Evolutionary conservation across 2,113 vertebrate species (phyloP).

Genomic region (Laterallus jamaicensis): DNA sequence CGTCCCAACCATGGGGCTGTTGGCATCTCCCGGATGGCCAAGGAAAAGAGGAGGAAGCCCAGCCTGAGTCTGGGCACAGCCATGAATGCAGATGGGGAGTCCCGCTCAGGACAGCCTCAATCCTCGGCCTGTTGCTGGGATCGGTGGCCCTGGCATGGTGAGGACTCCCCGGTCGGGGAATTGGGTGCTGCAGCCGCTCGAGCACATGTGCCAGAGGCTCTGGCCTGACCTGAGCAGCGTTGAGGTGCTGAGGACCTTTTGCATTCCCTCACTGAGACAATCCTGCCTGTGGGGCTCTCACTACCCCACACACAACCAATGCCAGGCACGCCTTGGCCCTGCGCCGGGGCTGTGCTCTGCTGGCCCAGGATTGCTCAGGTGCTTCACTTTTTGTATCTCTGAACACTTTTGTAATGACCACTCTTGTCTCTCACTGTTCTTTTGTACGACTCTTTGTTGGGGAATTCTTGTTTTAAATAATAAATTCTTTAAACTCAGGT

Average conservation of each 20-base stretch:
- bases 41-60: background rate
- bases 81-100: background rate
- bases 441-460: background rate
- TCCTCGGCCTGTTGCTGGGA: fast-evolving
- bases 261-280: constrained; percentile 49
- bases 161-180: background rate
- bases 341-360: background rate
- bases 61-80: background rate
- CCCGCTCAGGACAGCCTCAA: background rate
- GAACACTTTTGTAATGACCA: constrained; percentile 12
- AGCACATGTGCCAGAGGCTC: background rate
- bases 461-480: constrained; percentile 18
- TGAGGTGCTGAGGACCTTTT: constrained; percentile 16
- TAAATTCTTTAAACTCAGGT: background rate
- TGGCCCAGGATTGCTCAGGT: constrained; percentile 8
- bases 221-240: background rate
- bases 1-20: fast-evolving
- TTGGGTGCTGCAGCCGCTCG: background rate
- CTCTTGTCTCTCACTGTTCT: background rate
- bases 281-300: background rate
- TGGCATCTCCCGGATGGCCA: background rate
- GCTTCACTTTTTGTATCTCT: background rate
- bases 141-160: fast-evolving
- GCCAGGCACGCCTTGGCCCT: background rate
- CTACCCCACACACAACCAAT: background rate